Base-by-base conservation (phyloP, 2,888 invertebrate species). In the Chromoteleia sp. region DNA sequence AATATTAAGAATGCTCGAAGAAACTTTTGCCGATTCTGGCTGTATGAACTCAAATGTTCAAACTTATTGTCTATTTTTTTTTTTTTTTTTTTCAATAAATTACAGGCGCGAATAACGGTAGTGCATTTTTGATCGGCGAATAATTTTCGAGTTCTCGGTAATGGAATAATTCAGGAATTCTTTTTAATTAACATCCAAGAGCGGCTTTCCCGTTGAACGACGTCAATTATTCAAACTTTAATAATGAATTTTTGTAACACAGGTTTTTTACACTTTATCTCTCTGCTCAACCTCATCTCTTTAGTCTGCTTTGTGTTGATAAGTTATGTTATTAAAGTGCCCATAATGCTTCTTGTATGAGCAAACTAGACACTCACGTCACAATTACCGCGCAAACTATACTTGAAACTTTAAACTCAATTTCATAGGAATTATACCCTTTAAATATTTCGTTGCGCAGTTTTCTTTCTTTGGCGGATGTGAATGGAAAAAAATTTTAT, bases 381-480 rank as follows among this genome's bases (percentile, higher is more conserved):
- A 29, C 29, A 67, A 67, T 67, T 52, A 67, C 52, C 17, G 5
- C 14, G 36, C 29, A 29, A 63, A 36, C 65, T 41, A 15, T 41
- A 52, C 41, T 67, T 52, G 52, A 52, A 67, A 67, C 67, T 52
- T 67, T 50, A 67, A 67, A 67, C 65, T 52, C 52, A 52, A 52
- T 67, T 67, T 67, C 52, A 52, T 52, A 19, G 50, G 41, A 52
- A 52, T 39, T 67, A 36, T 29, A 14, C 29, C 21, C 5, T 63
- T 48, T 50, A 21, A 63, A 63, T 50, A 63, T 63, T 63, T 63
- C 8, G 21, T 19, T 33, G 17, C 33, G 7, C 21, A 29, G 7
- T 29, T 25, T 41, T 14, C 21, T 25, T 58, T 12, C 15, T 56
- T 39, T 21, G n/a, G 19, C 2, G 39, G n/a, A 39, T 36, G 21